Percentiles rank a stretch among this genome's conserved stretches.
phyloP scores from a whole-genome alignment of 2,113 vertebrate genomes.

The Syrrhaptes paradoxus region DNA sequence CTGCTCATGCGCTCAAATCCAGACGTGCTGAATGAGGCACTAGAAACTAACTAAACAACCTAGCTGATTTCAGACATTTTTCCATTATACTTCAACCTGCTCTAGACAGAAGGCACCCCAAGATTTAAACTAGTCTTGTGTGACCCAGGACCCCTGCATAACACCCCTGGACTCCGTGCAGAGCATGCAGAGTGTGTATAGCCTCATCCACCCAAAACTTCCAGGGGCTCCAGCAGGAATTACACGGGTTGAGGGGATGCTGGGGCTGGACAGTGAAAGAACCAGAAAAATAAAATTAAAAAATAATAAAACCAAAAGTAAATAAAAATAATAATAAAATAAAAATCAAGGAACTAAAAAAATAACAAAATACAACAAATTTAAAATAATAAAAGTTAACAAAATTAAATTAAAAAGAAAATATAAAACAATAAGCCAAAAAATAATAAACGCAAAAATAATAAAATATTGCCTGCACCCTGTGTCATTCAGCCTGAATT shows the following conservation, averaged over 20 bases:
- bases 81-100: neutral
- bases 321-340: neutral
- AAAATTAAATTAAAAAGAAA: neutral
- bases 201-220: neutral
- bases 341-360: too few species aligned
- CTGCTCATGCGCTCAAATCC: neutral
- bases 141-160: rapidly evolving
- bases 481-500: neutral
- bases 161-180: neutral
- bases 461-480: neutral
- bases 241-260: neutral
- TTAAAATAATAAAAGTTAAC: neutral
- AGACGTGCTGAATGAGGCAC: neutral
- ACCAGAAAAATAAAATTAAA: neutral
- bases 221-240: neutral
- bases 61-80: neutral
- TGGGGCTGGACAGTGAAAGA: neutral
- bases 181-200: rapidly evolving
- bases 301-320: neutral
- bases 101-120: neutral
- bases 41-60: neutral
- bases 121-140: neutral
- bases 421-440: neutral
- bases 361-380: neutral
- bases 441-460: neutral